Percentiles rank a stretch among this genome's conserved stretches.
phyloP scores from a whole-genome alignment of 2,888 invertebrate species.

The Mesorhabditis spiculigera region DNA sequence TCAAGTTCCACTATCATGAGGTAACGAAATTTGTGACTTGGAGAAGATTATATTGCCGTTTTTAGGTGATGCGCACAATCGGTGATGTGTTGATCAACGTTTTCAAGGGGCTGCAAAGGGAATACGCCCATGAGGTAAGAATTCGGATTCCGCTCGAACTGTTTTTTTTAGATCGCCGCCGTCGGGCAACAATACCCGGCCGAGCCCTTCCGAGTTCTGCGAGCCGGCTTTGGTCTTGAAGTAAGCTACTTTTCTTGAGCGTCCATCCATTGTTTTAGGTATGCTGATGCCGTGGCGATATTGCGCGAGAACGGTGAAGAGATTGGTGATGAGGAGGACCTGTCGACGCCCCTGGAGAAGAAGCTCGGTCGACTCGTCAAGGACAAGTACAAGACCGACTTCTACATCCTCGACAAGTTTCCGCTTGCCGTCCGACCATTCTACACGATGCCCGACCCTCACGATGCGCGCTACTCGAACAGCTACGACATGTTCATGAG shows the following conservation, averaged over 20 bases:
- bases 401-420: conserved; percentile 96
- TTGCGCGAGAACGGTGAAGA: conserved; percentile 78
- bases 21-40: conserved; percentile 60
- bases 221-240: conserved; percentile 69
- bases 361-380: conserved; percentile 67
- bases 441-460: conserved; percentile 98
- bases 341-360: conserved; percentile 69
- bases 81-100: conserved; percentile 86
- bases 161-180: conserved; percentile 71
- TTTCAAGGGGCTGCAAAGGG: conserved; percentile 69
- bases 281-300: conserved; percentile 80
- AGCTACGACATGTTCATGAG: conserved; percentile 99
- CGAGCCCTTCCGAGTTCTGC: conserved; percentile 88
- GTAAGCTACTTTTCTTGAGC: conserved; percentile 22
- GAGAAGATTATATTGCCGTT: background rate
- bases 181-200: conserved; percentile 86
- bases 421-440: conserved; percentile 94
- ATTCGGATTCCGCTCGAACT: background rate
- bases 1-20: conserved; percentile 96
- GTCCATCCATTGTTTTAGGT: conserved; percentile 59
- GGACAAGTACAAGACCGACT: conserved; percentile 94
- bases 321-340: conserved; percentile 87
- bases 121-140: background rate
- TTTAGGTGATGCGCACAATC: conserved; percentile 65
- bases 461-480: conserved; percentile 80